Evolutionary conservation across 2,113 vertebrate genomes (phyloP).

Genomic region (Argyrosomus japonicus): DNA sequence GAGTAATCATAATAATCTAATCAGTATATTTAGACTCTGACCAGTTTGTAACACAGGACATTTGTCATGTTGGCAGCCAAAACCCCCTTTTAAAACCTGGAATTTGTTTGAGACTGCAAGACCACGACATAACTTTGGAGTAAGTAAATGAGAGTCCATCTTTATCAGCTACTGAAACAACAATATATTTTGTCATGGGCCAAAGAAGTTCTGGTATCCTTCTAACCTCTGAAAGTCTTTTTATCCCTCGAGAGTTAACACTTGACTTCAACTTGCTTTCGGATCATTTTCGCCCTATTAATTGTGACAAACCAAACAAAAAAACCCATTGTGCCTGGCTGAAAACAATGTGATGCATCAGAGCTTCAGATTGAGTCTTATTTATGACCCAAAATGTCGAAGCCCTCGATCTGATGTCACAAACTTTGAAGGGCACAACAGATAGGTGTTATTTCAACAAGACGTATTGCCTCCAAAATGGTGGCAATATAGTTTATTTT

Average conservation of each 20-base stretch:
- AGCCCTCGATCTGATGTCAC: constrained; percentile 50
- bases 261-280: constrained; percentile 47
- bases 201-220: constrained; percentile 6
- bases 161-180: constrained; percentile 51
- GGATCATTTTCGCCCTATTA: constrained; percentile 32
- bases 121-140: constrained; percentile 14
- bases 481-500: constrained; percentile 9
- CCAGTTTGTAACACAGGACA: constrained; percentile 26
- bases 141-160: constrained; percentile 41
- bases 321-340: constrained; percentile 27
- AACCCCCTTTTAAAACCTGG: constrained; percentile 10
- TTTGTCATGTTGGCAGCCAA: constrained; percentile 45
- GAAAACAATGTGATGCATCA: constrained; percentile 36
- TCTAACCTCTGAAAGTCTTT: background rate
- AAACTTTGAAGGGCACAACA: constrained; percentile 58
- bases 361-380: constrained; percentile 54
- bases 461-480: constrained; percentile 43
- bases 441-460: constrained; percentile 58
- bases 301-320: constrained; percentile 38
- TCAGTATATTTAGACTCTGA: background rate
- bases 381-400: constrained; percentile 50
- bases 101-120: constrained; percentile 9
- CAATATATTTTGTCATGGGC: constrained; percentile 34
- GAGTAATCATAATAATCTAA: constrained; percentile 15
- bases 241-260: constrained; percentile 3